These are phyloP conservation scores for Andrena fulva DNA, from an alignment of 2,888 invertebrate genomes.

Conservation along the genomic window DNA sequence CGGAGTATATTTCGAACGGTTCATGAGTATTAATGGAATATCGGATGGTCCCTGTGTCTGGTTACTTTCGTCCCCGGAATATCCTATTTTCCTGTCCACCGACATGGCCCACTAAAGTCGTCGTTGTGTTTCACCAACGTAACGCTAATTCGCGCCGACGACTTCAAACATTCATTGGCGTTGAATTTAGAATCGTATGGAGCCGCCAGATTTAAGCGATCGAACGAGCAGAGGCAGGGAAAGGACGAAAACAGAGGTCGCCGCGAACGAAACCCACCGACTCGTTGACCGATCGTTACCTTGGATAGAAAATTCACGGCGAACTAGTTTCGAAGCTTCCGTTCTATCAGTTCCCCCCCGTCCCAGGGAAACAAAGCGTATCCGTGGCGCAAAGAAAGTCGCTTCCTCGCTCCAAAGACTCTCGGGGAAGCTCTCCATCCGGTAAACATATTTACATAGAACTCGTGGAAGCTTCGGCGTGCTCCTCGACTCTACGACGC, in stretches of 20 bases:
- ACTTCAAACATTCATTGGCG: not conserved
- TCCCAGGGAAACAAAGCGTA: conserved; percentile 67
- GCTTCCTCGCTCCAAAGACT: conserved; percentile 30
- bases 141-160: not conserved
- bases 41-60: conserved; percentile 75
- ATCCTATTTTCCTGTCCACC: not conserved
- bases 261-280: conserved; percentile 17
- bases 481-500: conserved; percentile 16
- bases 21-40: conserved; percentile 78
- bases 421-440: not conserved
- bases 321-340: conserved; percentile 74
- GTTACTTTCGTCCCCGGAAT: conserved; percentile 36
- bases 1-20: conserved; percentile 72
- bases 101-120: too few species aligned
- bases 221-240: not conserved
- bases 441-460: conserved; percentile 60
- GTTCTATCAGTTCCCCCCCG: conserved; percentile 65
- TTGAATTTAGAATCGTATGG: not conserved
- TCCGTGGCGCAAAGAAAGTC: conserved; percentile 50
- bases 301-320: conserved; percentile 69
- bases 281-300: conserved; percentile 69
- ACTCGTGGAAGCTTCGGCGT: conserved; percentile 12
- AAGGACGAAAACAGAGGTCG: conserved; percentile 25
- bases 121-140: not conserved
- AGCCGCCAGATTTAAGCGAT: not conserved